Conservation (phyloP, 1,140 invertebrate genomes). For the Brachionus sp. region DNA sequence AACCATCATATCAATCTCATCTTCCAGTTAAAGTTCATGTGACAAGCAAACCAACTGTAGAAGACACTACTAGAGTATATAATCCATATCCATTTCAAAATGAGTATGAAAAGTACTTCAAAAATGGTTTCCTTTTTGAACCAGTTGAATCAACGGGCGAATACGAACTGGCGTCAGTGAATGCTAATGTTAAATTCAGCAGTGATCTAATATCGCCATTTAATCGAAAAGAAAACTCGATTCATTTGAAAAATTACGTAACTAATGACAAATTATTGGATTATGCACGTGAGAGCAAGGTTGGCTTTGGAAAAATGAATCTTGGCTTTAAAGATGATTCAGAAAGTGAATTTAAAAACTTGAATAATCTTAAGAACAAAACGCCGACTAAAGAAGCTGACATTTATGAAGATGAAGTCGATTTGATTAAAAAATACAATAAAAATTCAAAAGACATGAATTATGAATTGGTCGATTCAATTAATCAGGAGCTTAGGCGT, state of each 20-base stretch:
- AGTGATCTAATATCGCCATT: constrained; percentile 42
- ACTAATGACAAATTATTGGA: constrained; percentile 28
- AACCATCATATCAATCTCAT: not conserved
- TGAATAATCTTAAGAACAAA: constrained; percentile 22
- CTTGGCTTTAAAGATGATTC: not conserved
- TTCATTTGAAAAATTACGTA: not conserved
- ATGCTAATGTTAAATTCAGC: constrained; percentile 2
- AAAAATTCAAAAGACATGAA: not conserved
- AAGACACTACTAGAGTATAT: constrained; percentile 27
- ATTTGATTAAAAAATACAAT: constrained; percentile 5
- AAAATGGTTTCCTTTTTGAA: constrained; percentile 40
- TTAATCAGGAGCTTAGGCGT: constrained; percentile 15
- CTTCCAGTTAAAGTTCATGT: constrained; percentile 29
- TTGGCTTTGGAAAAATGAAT: not conserved
- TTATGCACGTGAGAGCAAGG: not conserved
- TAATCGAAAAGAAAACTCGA: not conserved
- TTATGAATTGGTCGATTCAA: constrained; percentile 7
- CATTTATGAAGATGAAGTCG: constrained; percentile 15
- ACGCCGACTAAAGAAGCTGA: not conserved
- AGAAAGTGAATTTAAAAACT: constrained; percentile 38
- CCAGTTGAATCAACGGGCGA: constrained; percentile 10
- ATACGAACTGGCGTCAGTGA: not conserved
- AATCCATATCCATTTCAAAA: constrained; percentile 40
- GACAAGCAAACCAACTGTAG: constrained; percentile 2
- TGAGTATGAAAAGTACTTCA: constrained; percentile 1